Evolutionary conservation across 2,888 invertebrate genomes (phyloP), one percentile per base, ranked within the genome.

Genomic region (Argyresthia goedartella): DNA sequence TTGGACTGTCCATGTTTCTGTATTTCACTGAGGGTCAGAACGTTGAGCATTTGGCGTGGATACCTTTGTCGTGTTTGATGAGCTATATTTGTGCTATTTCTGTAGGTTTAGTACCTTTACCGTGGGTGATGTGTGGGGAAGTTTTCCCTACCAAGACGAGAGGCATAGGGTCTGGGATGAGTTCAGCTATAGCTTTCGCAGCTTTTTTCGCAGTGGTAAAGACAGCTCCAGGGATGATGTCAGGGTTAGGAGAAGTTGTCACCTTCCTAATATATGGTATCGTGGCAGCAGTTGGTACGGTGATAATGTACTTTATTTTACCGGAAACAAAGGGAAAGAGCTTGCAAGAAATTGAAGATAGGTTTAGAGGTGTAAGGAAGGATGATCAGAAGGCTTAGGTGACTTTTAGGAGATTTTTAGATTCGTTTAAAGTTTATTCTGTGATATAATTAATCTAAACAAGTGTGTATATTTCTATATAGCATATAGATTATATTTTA

Each of bases 101-200:
- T 1, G 78, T 90, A 51, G 92, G 93, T 0, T 65, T 91, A 14
- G 87, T 91, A 10, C 91, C 92, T 0, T 64, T 93, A 50, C 93
- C 93, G 0, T 93, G 93, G 90, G 89, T 92, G 35, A 90, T 93
- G 89, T 90, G 91, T 58, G 92, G 92, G 0, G 93, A 94, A 72
- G 80, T 93, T 0, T 93, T 92, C 63, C 88, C 92, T 0, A 86
- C 88, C 1, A 86, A 81, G 53, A 86, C 88, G 0, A 79, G 91
- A 36, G 92, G 92, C 0, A 64, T 91, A 0, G 92, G 92, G 0
- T 90, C 92, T 0, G 92, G 92, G 0, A 79, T 92, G 9, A 89
- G 90, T 50, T 88, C 91, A 1, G 89, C 89, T n/a, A 88, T 89
- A 35, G 89, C 90, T 0, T 92, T 91, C 63, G 65, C 88, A 6